A percentile compares a stretch with the other conserved stretches of the same genome.
Evolutionary conservation across 2,888 invertebrate species (phyloP).

Genomic region (Lasiommata megera): DNA sequence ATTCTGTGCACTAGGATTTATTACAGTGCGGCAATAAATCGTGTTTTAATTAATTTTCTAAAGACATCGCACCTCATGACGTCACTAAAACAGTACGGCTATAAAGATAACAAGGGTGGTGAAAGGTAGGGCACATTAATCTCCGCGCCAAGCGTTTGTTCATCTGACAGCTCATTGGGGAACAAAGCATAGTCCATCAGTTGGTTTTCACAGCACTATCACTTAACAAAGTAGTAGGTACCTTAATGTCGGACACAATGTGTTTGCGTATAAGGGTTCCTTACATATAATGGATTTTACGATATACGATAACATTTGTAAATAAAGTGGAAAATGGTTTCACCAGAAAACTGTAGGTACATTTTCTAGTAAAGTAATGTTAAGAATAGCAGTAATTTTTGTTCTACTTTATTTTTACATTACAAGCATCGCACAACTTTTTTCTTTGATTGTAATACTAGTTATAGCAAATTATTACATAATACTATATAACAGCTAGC

Average conservation of each 20-base stretch:
- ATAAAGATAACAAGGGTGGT: constrained; percentile 62
- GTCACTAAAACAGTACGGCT: constrained; percentile 57
- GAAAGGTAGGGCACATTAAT: constrained; percentile 66
- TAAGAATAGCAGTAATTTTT: too few species aligned
- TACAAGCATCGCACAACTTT: too few species aligned
- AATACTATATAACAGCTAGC: too few species aligned
- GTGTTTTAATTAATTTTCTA: constrained; percentile 15
- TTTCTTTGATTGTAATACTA: too few species aligned
- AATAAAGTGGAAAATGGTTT: too few species aligned
- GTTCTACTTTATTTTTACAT: too few species aligned
- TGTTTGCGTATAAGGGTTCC: not conserved
- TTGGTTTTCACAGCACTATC: constrained; percentile 61
- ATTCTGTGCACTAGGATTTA: too few species aligned
- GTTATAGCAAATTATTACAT: too few species aligned
- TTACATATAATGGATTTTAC: not conserved
- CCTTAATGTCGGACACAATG: constrained; percentile 55
- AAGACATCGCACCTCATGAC: constrained; percentile 44
- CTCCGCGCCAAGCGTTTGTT: constrained; percentile 59
- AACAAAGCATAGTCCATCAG: constrained; percentile 71
- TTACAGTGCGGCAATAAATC: not conserved
- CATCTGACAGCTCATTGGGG: constrained; percentile 72
- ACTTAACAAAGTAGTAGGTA: constrained; percentile 65
- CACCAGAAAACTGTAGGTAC: too few species aligned
- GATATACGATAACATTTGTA: too few species aligned
- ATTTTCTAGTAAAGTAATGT: too few species aligned